Percentiles rank a stretch among this genome's conserved stretches.
Conservation (phyloP, 2,113 vertebrate genomes). For the Andinoacara biseriatus region DNA sequence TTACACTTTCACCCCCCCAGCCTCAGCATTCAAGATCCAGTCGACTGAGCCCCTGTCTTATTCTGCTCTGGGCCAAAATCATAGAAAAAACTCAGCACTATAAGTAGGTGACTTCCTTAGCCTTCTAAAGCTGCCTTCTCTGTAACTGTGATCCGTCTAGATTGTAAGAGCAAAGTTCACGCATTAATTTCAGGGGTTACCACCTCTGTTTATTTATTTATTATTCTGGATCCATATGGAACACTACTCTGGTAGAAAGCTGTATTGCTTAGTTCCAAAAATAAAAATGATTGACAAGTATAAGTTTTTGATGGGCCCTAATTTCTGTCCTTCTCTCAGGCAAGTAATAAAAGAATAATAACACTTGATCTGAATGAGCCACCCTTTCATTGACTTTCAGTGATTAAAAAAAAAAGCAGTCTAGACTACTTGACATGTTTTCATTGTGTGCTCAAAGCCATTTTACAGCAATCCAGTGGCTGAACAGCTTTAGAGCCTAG, state of each 20-base stretch:
- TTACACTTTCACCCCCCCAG: neutral
- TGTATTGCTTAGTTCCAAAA: neutral
- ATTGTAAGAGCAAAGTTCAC: neutral
- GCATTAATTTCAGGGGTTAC: neutral
- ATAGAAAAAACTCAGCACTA: neutral
- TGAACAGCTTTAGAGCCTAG: constrained; percentile 7
- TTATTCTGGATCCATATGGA: neutral
- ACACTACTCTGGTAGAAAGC: neutral
- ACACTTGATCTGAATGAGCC: neutral
- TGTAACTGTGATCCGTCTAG: neutral
- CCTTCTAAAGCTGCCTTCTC: neutral
- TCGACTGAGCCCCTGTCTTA: constrained; percentile 3
- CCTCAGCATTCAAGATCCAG: neutral
- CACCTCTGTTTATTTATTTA: neutral
- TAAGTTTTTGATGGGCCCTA: neutral
- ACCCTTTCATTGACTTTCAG: neutral
- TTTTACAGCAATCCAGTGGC: neutral
- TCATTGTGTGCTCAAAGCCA: neutral
- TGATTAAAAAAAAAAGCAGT: neutral
- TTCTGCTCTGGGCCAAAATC: constrained; percentile 3
- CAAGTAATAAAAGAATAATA: constrained; percentile 8
- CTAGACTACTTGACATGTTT: neutral
- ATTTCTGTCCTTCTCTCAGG: neutral
- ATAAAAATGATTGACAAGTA: neutral
- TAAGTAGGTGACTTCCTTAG: neutral